phyloP scores from a whole-genome alignment of 2,888 invertebrate species.

The Adelognathus sp. region DNA sequence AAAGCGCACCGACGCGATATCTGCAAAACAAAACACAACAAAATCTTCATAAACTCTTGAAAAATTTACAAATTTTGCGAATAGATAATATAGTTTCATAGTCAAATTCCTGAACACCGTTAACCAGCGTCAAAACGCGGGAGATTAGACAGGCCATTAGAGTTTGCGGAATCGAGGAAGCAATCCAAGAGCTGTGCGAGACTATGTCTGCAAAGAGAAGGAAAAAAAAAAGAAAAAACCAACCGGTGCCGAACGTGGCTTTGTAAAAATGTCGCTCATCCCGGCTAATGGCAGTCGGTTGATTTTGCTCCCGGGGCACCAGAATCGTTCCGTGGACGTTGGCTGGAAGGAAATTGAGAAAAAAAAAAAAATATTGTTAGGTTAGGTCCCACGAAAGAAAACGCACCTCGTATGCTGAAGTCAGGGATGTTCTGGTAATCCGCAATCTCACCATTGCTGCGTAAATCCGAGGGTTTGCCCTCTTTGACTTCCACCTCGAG shows the following conservation, averaged over 20 bases:
- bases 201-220: no score
- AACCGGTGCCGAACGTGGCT: slow-evolving; percentile 74
- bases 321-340: no score
- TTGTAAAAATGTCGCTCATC: slow-evolving; percentile 75
- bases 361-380: slow-evolving; percentile 28
- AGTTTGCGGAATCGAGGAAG: no score
- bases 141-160: no score
- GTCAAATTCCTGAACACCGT: no score
- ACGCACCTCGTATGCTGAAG: slow-evolving; percentile 52
- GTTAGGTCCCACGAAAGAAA: slow-evolving; percentile 51
- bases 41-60: no score
- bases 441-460: slow-evolving; percentile 72
- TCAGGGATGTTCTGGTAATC: slow-evolving; percentile 54
- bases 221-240: no score
- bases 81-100: no score
- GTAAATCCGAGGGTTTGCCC: slow-evolving; percentile 67
- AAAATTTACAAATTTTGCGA: no score
- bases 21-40: slow-evolving; percentile 79
- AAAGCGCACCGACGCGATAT: slow-evolving; percentile 84
- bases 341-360: slow-evolving; percentile 26
- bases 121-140: no score
- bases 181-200: no score
- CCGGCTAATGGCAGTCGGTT: slow-evolving; percentile 58
- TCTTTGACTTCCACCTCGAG: slow-evolving; percentile 78
- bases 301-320: background rate